A percentile compares a stretch with the other conserved stretches of the same genome.
phyloP scores from a whole-genome alignment of 2,797 vertebrate species.

The Lophius americanus region DNA sequence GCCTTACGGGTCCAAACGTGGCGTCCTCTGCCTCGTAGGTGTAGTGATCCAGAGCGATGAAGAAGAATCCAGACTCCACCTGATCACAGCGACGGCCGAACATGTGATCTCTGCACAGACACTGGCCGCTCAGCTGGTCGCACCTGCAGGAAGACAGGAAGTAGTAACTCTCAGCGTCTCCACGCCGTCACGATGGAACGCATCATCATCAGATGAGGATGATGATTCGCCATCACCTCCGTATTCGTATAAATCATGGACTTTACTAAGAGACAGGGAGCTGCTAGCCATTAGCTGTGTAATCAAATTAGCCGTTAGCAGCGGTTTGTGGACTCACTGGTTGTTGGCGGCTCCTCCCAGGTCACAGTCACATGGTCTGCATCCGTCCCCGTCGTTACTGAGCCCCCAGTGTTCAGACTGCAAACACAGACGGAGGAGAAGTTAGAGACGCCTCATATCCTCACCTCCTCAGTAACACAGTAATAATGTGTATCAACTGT shows the following conservation, averaged over 20 bases:
- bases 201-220: background rate
- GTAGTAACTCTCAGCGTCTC: background rate
- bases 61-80: conserved; percentile 95
- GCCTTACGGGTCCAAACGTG: conserved; percentile 91
- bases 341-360: conserved; percentile 91
- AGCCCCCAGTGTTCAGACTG: conserved; percentile 96
- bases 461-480: background rate
- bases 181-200: too few species aligned
- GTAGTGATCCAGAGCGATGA: conserved; percentile 94
- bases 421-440: conserved; percentile 27
- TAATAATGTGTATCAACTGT: background rate
- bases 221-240: background rate
- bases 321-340: conserved; percentile 81
- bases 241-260: too few species aligned
- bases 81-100: conserved; percentile 92
- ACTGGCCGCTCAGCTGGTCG: conserved; percentile 88
- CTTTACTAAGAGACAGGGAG: too few species aligned
- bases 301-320: background rate
- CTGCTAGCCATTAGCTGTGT: too few species aligned
- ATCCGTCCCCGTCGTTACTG: conserved; percentile 96
- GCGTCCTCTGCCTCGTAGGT: conserved; percentile 94
- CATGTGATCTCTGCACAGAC: conserved; percentile 90
- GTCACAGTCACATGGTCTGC: conserved; percentile 94
- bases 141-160: conserved; percentile 54
- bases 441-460: background rate